A percentile compares a stretch with the other conserved stretches of the same genome.
These are phyloP conservation scores for Ceryle rudis DNA, from an alignment of 2,797 vertebrate genomes.

Conservation along the genomic window DNA sequence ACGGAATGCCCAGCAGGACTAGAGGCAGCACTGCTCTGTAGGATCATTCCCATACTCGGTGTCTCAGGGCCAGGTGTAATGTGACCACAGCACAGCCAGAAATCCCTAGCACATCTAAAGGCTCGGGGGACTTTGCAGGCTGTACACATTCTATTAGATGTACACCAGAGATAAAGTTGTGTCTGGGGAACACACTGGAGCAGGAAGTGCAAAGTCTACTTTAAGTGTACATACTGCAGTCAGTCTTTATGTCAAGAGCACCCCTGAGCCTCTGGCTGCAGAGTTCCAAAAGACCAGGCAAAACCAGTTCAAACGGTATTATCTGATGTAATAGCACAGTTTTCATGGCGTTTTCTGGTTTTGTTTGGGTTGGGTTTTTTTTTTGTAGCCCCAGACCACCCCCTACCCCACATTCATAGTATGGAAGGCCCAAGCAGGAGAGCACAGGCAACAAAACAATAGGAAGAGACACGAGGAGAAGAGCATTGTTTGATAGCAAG, in stretches of 20 bases:
- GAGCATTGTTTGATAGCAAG: neutral
- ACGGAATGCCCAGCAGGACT: neutral
- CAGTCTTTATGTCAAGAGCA: neutral
- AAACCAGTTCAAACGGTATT: neutral
- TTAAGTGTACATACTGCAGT: accelerated
- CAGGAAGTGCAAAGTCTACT: neutral
- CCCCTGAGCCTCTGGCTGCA: neutral
- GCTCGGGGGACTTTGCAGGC: accelerated
- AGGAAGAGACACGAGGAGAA: neutral
- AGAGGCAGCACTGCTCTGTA: neutral
- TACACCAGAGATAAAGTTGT: neutral
- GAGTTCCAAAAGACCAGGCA: neutral
- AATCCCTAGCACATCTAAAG: neutral
- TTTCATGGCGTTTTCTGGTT: neutral
- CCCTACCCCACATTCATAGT: neutral
- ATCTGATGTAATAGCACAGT: neutral
- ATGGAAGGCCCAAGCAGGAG: neutral
- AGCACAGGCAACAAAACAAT: neutral
- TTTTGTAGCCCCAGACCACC: neutral
- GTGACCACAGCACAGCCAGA: neutral
- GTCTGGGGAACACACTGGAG: neutral
- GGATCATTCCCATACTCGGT: accelerated
- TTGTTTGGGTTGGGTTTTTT: neutral
- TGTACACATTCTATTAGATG: neutral
- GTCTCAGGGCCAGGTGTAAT: neutral